A percentile compares a stretch with the other conserved stretches of the same genome.
These are phyloP conservation scores for Tokudaia tokunoshimensis DNA, from an alignment of 2,797 vertebrate species.

Conservation along the genomic window DNA sequence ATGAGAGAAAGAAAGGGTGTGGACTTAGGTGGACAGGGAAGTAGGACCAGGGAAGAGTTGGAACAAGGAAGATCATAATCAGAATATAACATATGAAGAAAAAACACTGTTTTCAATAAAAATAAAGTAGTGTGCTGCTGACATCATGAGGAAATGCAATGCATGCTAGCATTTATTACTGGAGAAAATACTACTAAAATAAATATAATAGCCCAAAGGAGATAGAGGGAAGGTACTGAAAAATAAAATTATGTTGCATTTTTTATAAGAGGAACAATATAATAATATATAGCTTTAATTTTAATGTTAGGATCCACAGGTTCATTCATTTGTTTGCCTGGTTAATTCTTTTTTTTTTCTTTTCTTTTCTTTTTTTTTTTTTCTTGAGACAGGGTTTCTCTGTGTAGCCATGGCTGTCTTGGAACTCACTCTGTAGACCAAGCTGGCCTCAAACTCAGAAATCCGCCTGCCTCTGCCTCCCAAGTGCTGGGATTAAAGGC, in stretches of 20 bases:
- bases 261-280: not conserved
- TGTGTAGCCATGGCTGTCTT: no score
- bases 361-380: no score
- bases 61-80: not conserved
- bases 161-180: not conserved
- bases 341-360: conserved; percentile 7
- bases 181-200: conserved; percentile 36
- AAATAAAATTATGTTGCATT: conserved; percentile 37
- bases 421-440: no score
- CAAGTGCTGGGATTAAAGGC: no score
- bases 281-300: conserved; percentile 19
- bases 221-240: not conserved
- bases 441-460: no score
- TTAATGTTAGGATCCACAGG: conserved; percentile 28
- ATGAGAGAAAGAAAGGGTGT: not conserved
- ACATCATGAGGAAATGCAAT: conserved; percentile 13
- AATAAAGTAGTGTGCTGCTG: not conserved
- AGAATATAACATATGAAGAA: not conserved
- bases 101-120: not conserved
- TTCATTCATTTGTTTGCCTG: conserved; percentile 17
- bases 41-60: not conserved
- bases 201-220: conserved; percentile 32
- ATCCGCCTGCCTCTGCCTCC: no score
- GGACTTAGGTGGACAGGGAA: not conserved
- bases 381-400: no score